Percentiles rank a stretch among this genome's conserved stretches.
Evolutionary conservation across 2,888 invertebrate species (phyloP).

Genomic region (Dynastes hyllus): DNA sequence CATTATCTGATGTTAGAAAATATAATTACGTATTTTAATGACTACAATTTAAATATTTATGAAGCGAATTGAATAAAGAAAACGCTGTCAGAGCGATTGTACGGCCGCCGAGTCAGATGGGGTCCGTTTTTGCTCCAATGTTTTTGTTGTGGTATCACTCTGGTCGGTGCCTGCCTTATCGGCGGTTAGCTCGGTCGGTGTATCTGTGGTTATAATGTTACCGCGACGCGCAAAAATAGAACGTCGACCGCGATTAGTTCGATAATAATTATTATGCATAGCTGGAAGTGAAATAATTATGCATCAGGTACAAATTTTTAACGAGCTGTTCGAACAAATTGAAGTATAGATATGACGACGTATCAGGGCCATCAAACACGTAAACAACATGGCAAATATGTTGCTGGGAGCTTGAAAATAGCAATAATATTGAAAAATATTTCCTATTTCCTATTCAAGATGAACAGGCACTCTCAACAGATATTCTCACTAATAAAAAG

Average conservation of each 20-base stretch:
- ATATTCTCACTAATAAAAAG: too few relatives aligned
- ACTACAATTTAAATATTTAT: conserved; percentile 48
- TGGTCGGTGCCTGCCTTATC: conserved; percentile 13
- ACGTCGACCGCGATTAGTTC: conserved; percentile 3
- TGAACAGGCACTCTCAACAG: too few relatives aligned
- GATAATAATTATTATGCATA: conserved; percentile 24
- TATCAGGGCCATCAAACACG: too few relatives aligned
- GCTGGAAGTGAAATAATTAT: neutral
- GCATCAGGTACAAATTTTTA: conserved; percentile 9
- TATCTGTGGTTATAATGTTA: conserved; percentile 36
- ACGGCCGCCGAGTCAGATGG: conserved; percentile 8
- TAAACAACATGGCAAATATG: too few relatives aligned
- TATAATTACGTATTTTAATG: conserved; percentile 51
- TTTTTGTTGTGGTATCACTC: conserved; percentile 24
- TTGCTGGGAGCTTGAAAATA: too few relatives aligned
- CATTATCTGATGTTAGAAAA: conserved; percentile 50
- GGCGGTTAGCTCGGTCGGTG: conserved; percentile 19
- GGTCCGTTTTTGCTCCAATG: conserved; percentile 22
- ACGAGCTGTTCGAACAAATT: neutral
- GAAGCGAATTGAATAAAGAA: conserved; percentile 42
- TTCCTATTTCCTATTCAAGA: too few relatives aligned
- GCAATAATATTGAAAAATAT: too few relatives aligned
- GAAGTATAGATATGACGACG: neutral
- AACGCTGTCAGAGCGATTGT: conserved; percentile 13
- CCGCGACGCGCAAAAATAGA: conserved; percentile 24